These are phyloP conservation scores for Acanthornis magna DNA, from an alignment of 2,797 vertebrate species.

Conservation along the genomic window DNA sequence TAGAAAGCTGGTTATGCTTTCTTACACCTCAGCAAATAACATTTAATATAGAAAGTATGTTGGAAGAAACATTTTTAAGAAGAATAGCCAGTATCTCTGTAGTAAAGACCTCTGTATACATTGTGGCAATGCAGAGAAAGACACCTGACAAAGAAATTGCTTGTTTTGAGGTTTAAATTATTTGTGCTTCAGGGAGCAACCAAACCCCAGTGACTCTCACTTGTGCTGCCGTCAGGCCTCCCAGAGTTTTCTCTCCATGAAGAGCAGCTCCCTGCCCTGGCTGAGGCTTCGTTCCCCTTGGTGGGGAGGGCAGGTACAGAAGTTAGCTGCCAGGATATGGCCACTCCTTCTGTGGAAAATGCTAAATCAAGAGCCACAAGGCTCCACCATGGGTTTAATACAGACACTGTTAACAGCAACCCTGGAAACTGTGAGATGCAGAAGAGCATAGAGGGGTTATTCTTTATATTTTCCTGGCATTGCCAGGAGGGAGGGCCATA, in stretches of 20 bases:
- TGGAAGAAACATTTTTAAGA: not conserved
- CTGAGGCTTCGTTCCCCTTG: not conserved
- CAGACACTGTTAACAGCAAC: not conserved
- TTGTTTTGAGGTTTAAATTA: not conserved
- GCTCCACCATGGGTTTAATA: rapidly evolving
- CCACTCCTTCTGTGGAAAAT: not conserved
- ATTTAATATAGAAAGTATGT: not conserved
- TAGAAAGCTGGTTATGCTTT: not conserved
- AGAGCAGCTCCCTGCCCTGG: not conserved
- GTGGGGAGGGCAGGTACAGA: rapidly evolving
- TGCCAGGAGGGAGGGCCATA: not conserved
- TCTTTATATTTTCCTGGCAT: not conserved
- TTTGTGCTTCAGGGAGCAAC: not conserved
- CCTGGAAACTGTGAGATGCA: not conserved
- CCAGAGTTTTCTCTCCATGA: not conserved
- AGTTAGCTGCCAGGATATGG: not conserved
- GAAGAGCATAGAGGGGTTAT: not conserved
- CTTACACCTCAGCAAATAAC: not conserved
- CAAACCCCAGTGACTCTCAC: not conserved
- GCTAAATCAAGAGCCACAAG: not conserved
- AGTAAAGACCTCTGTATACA: not conserved
- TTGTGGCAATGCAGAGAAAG: not conserved
- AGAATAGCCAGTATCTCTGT: not conserved
- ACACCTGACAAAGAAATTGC: not conserved
- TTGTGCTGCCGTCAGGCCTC: not conserved